Evolutionary conservation across 92 coral and sea anemone genomes (phyloP), one percentile per base, ranked within the genome.

Genomic region (Parazoanthus darwini): DNA sequence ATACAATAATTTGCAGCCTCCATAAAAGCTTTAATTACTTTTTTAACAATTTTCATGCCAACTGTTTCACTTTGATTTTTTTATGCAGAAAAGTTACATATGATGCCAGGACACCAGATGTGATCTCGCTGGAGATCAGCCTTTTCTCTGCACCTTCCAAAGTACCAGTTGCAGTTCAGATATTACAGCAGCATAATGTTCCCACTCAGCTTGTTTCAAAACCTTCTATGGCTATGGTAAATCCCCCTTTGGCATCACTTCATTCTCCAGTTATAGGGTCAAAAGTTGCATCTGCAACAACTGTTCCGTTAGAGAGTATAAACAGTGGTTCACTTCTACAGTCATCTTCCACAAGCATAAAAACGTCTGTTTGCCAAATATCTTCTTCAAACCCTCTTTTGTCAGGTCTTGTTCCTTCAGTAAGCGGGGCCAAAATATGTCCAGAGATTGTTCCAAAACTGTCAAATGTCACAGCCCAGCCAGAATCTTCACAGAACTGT

Each of bases 141-240:
- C 87, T 84, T 29, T 73, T 84, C n/a, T 6, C 87, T 1, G 23
- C 68, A 33, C 78, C 87, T n/a, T 20, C 65, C 42, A 84, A 84
- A 22, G 46, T 84, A 35, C 87, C 87, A 44, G 0, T 16, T 25
- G 87, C 79, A 18, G 25, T 72, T 44, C 66, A 72, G 51, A 84
- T 72, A 51, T 48, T 84, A 14, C 87, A 84, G 23, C 43, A 72
- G 16, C 43, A 48, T 46, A 56, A 56, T 26, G 38, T 83, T 8
- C 38, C 87, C 36, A 23, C 33, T 5, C 29, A 38, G 23, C 56
- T 65, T 22, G 75, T 82, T 9, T 63, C 50, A 13, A 65, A 36
- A 39, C 71, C 86, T 10, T 13, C 76, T 18, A 20, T 36, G 46
- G 25, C 26, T 8, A 18, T 20, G 50, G 46, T 51, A 75, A 44